A percentile compares a stretch with the other conserved stretches of the same genome.
Evolutionary conservation across 2,113 vertebrate species (phyloP).

Genomic region (Eptatretus burgeri): DNA sequence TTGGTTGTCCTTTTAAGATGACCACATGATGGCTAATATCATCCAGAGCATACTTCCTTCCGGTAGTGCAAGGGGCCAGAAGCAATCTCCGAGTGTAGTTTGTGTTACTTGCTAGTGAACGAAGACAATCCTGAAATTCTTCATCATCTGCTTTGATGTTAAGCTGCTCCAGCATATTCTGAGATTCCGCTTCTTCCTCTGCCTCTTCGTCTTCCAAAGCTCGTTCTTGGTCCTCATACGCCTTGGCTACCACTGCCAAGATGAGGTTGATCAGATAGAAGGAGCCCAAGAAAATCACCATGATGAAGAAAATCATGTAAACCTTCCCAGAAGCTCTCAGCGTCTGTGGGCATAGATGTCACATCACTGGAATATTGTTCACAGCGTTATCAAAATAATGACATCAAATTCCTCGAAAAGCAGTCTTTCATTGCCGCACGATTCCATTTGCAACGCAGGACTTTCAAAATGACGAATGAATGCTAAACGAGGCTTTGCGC

Average conservation of each 20-base stretch:
- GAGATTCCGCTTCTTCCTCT: background rate
- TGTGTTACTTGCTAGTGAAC: background rate
- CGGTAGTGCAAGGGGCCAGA: too few relatives aligned
- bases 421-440: too few relatives aligned
- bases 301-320: constrained; percentile 5
- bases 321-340: constrained; percentile 6
- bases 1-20: too few relatives aligned
- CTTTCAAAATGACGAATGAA: too few relatives aligned
- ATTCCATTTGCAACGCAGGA: too few relatives aligned
- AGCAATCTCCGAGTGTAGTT: too few relatives aligned
- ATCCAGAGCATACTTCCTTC: too few relatives aligned
- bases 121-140: background rate
- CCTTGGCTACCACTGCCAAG: constrained; percentile 5
- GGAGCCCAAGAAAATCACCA: constrained; percentile 3
- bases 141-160: background rate
- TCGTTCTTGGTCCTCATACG: background rate
- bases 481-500: too few relatives aligned
- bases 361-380: too few relatives aligned
- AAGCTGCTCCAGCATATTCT: constrained; percentile 3
- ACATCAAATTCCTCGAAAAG: too few relatives aligned
- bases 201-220: background rate
- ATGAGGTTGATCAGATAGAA: constrained; percentile 1
- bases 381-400: too few relatives aligned
- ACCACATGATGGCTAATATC: too few relatives aligned
- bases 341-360: background rate